A percentile compares a stretch with the other conserved stretches of the same genome.
These are phyloP conservation scores for Benitochromis conjunctus DNA, from an alignment of 2,113 vertebrate genomes.

Conservation along the genomic window DNA sequence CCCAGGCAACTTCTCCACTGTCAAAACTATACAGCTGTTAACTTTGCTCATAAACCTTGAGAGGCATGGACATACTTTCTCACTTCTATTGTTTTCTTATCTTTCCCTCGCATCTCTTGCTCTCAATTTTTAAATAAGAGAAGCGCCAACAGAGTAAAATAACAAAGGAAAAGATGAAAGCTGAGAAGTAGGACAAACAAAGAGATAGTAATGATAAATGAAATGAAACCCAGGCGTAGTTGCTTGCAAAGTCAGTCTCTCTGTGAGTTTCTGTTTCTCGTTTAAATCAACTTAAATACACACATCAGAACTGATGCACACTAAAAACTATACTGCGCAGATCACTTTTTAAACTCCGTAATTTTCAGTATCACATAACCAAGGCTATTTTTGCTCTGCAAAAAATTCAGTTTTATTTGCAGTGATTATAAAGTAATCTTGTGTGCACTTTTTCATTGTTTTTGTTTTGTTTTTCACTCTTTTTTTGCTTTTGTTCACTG, in stretches of 20 bases:
- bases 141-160: background rate
- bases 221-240: background rate
- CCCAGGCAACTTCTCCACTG: background rate
- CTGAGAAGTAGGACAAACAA: background rate
- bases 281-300: background rate
- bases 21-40: background rate
- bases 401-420: background rate
- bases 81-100: background rate
- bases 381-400: background rate
- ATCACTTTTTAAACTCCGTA: background rate
- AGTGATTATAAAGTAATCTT: background rate
- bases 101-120: background rate
- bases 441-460: background rate
- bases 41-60: background rate
- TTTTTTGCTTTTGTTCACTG: background rate
- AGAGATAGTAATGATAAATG: slow-evolving; percentile 15
- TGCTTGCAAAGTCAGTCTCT: background rate
- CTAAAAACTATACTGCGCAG: background rate
- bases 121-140: background rate
- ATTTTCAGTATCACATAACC: background rate
- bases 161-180: background rate
- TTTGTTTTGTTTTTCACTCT: background rate
- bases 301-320: background rate
- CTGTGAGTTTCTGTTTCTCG: background rate
- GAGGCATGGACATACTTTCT: background rate